Evolutionary conservation across 2,888 invertebrate genomes (phyloP), one percentile per base, ranked within the genome.

Genomic region (Drosophila koepferae): DNA sequence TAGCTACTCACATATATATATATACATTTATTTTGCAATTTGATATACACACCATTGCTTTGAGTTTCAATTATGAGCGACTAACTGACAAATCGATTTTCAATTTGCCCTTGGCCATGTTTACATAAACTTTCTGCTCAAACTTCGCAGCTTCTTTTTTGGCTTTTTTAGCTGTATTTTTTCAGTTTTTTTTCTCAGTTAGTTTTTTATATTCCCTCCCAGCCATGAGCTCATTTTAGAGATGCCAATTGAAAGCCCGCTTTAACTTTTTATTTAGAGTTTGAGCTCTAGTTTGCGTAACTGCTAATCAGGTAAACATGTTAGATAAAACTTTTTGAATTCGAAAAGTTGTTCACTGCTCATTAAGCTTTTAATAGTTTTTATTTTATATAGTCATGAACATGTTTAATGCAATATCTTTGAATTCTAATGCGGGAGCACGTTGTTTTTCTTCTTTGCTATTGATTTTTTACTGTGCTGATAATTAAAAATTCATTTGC

Each of bases 401-500:
- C 34, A 28, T 6, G 31, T 71, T 66, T 53, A 55, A 28, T 72
- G 55, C 48, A 48, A 51, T 69, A 61, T 55, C 49, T 44, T 63
- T 62, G 46, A 61, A 62, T 74, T 68, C 77, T 72, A 83, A 85
- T 87, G 60, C 61, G 38, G 51, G 46, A 43, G 48, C 70, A 71
- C 78, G 63, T 5, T 28, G 23, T 23, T 23, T 23, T 59, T 28
- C 6, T 72, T 59, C 69, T 61, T 62, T 61, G 16, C 49, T 80
- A 89, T 86, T 82, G 87, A 86, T 84, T 85, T 86, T 77, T 53
- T 55, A 34, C 65, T 68, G 54, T 63, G 74, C 61, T 80, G 80
- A 81, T 88, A 89, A 89, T 89, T 88, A 86, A 89, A 89, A 88
- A 86, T 86, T 81, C 73, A 86, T 89, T 89, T 87, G 80, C 78